Base-by-base conservation (phyloP, 1,140 invertebrate genomes). In the Drosophila lacertosa region DNA sequence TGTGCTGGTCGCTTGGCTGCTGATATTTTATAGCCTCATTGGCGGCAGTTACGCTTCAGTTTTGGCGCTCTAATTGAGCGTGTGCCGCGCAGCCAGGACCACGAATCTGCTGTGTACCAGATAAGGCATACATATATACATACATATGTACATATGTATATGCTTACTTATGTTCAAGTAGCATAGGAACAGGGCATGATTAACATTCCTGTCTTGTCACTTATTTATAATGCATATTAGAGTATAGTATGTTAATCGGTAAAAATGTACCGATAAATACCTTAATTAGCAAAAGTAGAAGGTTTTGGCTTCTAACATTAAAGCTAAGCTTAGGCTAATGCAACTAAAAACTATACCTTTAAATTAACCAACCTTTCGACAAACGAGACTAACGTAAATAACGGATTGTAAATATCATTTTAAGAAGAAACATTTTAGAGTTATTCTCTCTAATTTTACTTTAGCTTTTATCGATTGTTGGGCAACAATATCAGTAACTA, bases 1-100 rank as follows among this genome's bases (percentile, higher is more conserved):
- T 68, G 37, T 62, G 51, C 44, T 48, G 42, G 53, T 66, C 35
- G 55, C 55, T 51, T 66, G 40, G 55, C 54, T 67, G 55, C 37
- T 69, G 50, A 58, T 66, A 66, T 66, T 66, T 71, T 71, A 55
- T 64, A 64, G 59, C 50, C 59, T 69, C 59, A 64, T 64, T 69
- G 59, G 48, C 67, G 50, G 50, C 50, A 40, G 59, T 55, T 69
- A 47, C 48, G 65, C 47, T 15, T 32, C 40, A 26, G 24, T 48
- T 63, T 47, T 26, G 13, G 33, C 40, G 24, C 51, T 57, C 63
- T 70, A 70, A 70, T 70, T 64, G 67, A 70, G 51, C 66, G 48
- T 68, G 33, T 47, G 45, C 42, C 35, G 47, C 51, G 11, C 33
- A 39, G 18, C 6, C 42, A 42, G 9, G 2, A 13, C 15, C 32